Base-by-base conservation (phyloP, 2,113 vertebrate species). In the Trogon surrucura region DNA sequence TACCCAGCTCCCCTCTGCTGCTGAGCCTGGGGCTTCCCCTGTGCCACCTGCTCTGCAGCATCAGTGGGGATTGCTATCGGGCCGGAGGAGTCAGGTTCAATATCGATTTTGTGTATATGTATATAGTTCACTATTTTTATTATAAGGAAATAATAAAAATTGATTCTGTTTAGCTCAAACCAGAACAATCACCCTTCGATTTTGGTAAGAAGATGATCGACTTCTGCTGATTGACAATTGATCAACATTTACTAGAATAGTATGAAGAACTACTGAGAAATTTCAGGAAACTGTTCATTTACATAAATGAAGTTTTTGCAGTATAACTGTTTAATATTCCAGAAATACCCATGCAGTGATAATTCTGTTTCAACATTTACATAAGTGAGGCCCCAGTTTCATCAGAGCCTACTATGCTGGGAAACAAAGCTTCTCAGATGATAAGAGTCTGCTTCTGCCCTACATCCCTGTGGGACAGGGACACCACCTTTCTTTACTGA, bases 311-410 rank as follows among this genome's bases (percentile, higher is more conserved):
- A 13, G 3, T 18, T 70, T 80, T 58, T 5, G 4, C 14, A 81
- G 16, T 17, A 62, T 7, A 91, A 25, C 41, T n/a, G 7, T 25
- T 94, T 74, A 74, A 58, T 85, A 89, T 50, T 85, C 81, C 36
- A 91, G 56, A 94, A 93, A 87, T 45, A 91, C 2, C 2, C 26
- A 50, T 45, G 23, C 45, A 73, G 47, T 22, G 20, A 78, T 89
- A 93, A 85, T 30, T 84, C 29, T 57, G 41, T 61, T 91, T 66
- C 89, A 95, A 87, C 27, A 74, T 87, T 91, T 71, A 91, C 27
- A 8, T 48, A 62, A 81, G 47, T 14, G 45, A 84, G 45, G 30
- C 44, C 20, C 23, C 36, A 45, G 30, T 20, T 85, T 21, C 54
- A 81, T 61, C 69, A 48, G 23, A 65, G 30, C 23, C 20, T 34